A percentile compares a stretch with the other conserved stretches of the same genome.
Conservation (phyloP, 1,140 invertebrate species). For the Lutraria rhynchaena region DNA sequence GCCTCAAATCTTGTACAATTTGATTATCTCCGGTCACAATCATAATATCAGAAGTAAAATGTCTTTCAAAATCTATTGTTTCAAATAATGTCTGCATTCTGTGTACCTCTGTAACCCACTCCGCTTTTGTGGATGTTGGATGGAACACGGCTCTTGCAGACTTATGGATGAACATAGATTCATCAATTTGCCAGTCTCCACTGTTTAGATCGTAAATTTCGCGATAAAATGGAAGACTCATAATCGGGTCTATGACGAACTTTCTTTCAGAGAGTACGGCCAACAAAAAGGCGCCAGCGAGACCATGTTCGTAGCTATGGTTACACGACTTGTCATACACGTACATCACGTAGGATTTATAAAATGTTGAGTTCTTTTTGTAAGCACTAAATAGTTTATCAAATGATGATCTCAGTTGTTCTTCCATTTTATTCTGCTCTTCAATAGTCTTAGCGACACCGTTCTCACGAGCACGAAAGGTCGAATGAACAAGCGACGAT, state of each 20-base stretch:
- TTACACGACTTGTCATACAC: neutral
- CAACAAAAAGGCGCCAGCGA: neutral
- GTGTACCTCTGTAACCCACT: neutral
- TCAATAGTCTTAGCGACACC: too few species aligned
- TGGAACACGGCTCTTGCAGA: neutral
- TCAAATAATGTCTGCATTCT: neutral
- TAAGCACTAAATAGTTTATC: neutral
- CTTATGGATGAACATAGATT: neutral
- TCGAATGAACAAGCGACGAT: too few species aligned
- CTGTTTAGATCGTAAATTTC: neutral
- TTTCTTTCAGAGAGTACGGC: constrained; percentile 8
- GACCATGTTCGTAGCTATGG: neutral
- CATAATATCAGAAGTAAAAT: neutral
- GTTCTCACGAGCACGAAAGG: too few species aligned
- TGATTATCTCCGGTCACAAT: neutral
- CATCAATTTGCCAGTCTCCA: neutral
- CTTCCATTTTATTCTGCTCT: constrained; percentile 3
- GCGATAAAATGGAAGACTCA: neutral
- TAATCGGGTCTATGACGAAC: neutral
- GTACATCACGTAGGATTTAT: neutral
- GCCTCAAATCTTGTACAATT: neutral
- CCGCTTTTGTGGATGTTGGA: neutral
- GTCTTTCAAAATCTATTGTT: neutral
- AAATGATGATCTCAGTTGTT: neutral
- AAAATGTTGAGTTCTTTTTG: neutral